A percentile compares a stretch with the other conserved stretches of the same genome.
Conservation (phyloP, 2,888 invertebrate genomes). For the Clivina fossor region DNA sequence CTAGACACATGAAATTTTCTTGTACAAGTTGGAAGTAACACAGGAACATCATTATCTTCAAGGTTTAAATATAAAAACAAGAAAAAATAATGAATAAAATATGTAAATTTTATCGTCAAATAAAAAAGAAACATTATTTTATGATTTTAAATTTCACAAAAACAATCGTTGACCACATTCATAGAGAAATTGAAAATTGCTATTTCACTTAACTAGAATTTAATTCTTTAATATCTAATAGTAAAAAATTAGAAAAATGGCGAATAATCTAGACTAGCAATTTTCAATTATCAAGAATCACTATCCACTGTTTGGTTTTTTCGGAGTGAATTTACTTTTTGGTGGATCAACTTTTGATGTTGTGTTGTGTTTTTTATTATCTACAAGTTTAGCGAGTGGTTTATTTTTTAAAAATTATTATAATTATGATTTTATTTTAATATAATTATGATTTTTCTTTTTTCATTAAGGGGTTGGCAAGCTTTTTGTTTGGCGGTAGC, state of each 20-base stretch:
- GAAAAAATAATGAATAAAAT: neutral
- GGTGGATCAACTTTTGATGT: constrained; percentile 44
- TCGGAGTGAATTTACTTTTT: constrained; percentile 24
- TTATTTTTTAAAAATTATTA: too few relatives aligned
- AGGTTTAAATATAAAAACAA: neutral
- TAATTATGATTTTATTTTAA: too few relatives aligned
- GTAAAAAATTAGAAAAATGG: neutral
- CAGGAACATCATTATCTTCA: neutral
- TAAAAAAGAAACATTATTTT: constrained; percentile 7
- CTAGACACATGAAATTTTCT: too few relatives aligned
- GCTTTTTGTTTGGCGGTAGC: constrained; percentile 49
- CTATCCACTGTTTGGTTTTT: constrained; percentile 30
- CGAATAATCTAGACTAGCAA: too few relatives aligned
- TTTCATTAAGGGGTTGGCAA: constrained; percentile 54
- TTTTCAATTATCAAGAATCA: constrained; percentile 31
- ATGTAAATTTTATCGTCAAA: neutral
- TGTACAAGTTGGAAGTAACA: too few relatives aligned
- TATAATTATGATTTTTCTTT: too few relatives aligned
- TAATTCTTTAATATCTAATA: neutral
- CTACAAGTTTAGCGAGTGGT: constrained; percentile 53
- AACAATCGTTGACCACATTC: constrained; percentile 30
- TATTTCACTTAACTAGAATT: too few relatives aligned
- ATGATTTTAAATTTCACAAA: constrained; percentile 15
- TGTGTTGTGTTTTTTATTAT: constrained; percentile 58
- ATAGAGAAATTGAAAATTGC: constrained; percentile 27